Evolutionary conservation across 2,888 invertebrate genomes (phyloP).

Genomic region (Uloborus plumipes): DNA sequence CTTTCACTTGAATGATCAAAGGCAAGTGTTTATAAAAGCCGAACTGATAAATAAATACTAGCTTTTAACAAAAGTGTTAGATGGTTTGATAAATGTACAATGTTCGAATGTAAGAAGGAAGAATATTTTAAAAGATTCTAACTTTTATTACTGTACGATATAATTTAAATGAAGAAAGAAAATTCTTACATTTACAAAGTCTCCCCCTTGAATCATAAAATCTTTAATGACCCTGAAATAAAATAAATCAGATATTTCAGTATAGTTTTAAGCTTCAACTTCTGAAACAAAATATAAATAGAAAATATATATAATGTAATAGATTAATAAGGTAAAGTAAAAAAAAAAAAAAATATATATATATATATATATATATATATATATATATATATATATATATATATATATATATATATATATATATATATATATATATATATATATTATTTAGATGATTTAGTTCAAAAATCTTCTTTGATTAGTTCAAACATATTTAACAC

Average conservation of each 20-base stretch:
- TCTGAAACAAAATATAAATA: neutral
- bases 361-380: neutral
- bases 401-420: neutral
- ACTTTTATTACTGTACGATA: neutral
- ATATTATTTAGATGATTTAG: no score
- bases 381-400: neutral
- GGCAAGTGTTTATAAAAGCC: no score
- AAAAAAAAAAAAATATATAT: neutral
- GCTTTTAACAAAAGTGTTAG: no score
- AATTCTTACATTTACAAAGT: constrained; percentile 93
- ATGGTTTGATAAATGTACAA: no score
- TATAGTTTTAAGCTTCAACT: neutral
- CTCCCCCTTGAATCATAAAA: constrained; percentile 99
- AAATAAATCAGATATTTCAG: neutral
- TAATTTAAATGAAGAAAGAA: no score
- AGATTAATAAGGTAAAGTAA: no score
- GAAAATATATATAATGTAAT: neutral
- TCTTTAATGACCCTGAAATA: constrained; percentile 91
- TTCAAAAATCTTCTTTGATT: no score
- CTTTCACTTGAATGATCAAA: no score
- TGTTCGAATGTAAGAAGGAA: neutral
- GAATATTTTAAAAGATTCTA: neutral
- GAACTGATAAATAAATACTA: no score
- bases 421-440: neutral
- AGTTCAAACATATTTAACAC: neutral